Base-by-base conservation (phyloP, 1,140 invertebrate species). In the Pectinophora gossypiella region DNA sequence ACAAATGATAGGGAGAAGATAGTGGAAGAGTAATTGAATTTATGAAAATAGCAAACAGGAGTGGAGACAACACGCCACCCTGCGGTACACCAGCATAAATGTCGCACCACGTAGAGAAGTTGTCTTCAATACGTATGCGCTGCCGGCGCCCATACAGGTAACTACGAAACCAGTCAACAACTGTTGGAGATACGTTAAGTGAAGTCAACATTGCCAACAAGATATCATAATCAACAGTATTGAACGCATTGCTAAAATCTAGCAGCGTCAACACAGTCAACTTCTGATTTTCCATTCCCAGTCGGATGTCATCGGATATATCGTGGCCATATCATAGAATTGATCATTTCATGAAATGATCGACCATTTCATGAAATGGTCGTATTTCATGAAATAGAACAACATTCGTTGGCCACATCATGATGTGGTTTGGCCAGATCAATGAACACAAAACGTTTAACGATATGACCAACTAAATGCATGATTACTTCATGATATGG, bases 1-100 rank as follows among this genome's bases (percentile, higher is more conserved):
- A 44, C 19, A 44, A 19, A 44, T 44, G 42, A 21, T 21, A 44
- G 13, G 42, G 2, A 44, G 42, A 44, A 44, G 42, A 5, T 1
- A 44, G 12, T n/a, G 42, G 19, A 9, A 16, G 13, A 40, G 38
- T 40, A 15, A 40, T 40, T 2, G 38, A 40, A 16, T 40, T 40
- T 2, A 40, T 40, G 16, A 40, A 40, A 19, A 40, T 40, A 7
- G 38, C n/a, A 15, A 40, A 40, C 2, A 40, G n/a, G 15, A 40
- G 38, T 2, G 13, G 38, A 6, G 38, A 40, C 15, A 40, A 15
- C 9, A 40, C 38, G 16, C 38, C 18, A 19, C 38, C 38, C 7
- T 40, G 38, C 7, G 38, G 38, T 15, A 40, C 38, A 15, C 38
- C 38, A 16, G 38, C 38, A 40, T 10, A 2, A 9, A 15, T 15